Base-by-base conservation (phyloP, 2,888 invertebrate species). In the Morpho deidamia region DNA sequence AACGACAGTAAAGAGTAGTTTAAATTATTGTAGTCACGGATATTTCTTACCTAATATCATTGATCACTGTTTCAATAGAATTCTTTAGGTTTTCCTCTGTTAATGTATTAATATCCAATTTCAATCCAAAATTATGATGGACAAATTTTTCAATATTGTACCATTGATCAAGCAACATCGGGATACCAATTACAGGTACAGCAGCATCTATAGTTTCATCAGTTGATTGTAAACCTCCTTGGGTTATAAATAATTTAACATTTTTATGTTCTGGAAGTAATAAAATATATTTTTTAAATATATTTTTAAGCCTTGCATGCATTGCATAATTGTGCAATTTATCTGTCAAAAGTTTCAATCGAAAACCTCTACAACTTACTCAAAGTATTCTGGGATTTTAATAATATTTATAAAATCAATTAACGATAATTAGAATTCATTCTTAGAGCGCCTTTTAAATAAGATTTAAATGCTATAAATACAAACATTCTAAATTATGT, bases 151-250 rank as follows among this genome's bases (percentile, higher is more conserved):
- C 73, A 0, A 71, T 74, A 55, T 84, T 84, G 9, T 64, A 71
- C 62, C 70, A 76, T 58, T 86, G 85, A 56, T 90, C 90, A 0
- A 69, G 77, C 34, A 79, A 51, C 62, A 84, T 79, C 2, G 84
- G 83, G 11, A 87, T 63, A 8, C 74, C 83, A 11, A 84, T 64
- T 3, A 86, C 51, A 2, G 85, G 83, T 0, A 82, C 78, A 12
- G 74, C 73, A 7, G 76, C 75, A 46, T 64, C 60, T n/a, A 88
- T 78, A 1, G 83, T 74, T 64, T 88, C 86, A 44, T 85, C 83
- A 1, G 82, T 70, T 0, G 85, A 85, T 58, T 85, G 83, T 2
- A 83, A 58, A 7, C 85, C 85, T 42, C 79, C 82, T 74, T 88
- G 85, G 1, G 80, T 83, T 14, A 87, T 72, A 40, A 74, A 76